A percentile compares a stretch with the other conserved stretches of the same genome.
Evolutionary conservation across 2,888 invertebrate species (phyloP).

Genomic region (Plebejus argus): DNA sequence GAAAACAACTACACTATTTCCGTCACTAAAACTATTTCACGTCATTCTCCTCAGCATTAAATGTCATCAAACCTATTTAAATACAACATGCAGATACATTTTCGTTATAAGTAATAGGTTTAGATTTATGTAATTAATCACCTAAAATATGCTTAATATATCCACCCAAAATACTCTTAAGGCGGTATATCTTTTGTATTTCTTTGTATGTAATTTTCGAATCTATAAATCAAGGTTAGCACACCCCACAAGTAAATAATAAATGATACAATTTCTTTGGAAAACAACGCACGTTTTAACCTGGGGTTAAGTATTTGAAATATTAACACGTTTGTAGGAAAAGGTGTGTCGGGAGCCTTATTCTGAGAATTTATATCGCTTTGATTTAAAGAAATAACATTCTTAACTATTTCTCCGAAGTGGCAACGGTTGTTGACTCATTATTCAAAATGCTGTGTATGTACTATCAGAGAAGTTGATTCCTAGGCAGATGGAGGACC

Average conservation of each 20-base stretch:
- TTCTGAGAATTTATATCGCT: background rate
- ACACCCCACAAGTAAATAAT: constrained; percentile 17
- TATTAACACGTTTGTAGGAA: constrained; percentile 25
- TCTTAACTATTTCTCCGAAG: background rate
- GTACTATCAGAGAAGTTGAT: too few relatives aligned
- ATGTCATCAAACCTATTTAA: too few relatives aligned
- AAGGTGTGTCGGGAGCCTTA: background rate
- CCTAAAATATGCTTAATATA: background rate
- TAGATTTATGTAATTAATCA: background rate
- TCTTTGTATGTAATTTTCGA: constrained; percentile 16
- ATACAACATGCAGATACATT: too few relatives aligned
- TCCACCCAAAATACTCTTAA: background rate
- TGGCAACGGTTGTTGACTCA: background rate
- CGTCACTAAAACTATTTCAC: too few relatives aligned
- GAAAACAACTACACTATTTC: too few relatives aligned
- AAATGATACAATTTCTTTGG: constrained; percentile 28
- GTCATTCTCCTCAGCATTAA: too few relatives aligned
- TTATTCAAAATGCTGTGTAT: too few relatives aligned
- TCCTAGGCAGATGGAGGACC: too few relatives aligned
- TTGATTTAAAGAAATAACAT: background rate
- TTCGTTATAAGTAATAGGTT: too few relatives aligned
- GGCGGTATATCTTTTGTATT: background rate
- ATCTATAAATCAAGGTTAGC: constrained; percentile 19
- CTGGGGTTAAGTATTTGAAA: constrained; percentile 22
- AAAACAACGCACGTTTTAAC: constrained; percentile 18